Percentiles rank a stretch among this genome's conserved stretches.
Conservation (phyloP, 2,888 invertebrate species). For the Pristionchus exspectatus region DNA sequence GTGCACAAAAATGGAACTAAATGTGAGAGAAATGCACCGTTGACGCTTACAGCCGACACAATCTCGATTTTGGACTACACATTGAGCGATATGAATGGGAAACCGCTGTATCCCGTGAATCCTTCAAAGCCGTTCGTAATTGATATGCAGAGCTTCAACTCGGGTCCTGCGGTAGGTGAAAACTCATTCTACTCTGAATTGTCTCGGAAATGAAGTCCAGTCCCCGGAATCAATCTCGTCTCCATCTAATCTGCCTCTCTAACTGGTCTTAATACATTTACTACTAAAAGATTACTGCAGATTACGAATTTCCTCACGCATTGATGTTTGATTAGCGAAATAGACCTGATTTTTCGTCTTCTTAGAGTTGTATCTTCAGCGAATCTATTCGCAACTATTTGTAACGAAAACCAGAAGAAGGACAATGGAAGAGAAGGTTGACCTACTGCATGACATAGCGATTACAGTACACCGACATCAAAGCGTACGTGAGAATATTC, state of each 20-base stretch:
- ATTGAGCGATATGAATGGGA: slow-evolving; percentile 65
- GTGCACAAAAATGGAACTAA: too few species aligned
- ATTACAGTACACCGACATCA: slow-evolving; percentile 68
- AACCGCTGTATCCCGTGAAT: slow-evolving; percentile 72
- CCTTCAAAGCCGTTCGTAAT: slow-evolving; percentile 68
- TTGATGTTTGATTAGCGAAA: too few species aligned
- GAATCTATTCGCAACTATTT: too few species aligned
- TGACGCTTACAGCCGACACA: slow-evolving; percentile 53
- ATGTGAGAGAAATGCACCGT: too few species aligned
- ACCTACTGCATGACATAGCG: background rate
- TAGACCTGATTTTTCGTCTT: too few species aligned
- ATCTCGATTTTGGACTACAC: slow-evolving; percentile 64
- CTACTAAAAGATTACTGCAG: too few species aligned
- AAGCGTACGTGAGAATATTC: slow-evolving; percentile 69
- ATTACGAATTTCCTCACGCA: too few species aligned
- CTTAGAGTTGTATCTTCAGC: too few species aligned
- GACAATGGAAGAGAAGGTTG: background rate
- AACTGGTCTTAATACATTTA: too few species aligned
- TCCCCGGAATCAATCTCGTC: background rate
- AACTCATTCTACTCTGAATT: too few species aligned
- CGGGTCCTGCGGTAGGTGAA: slow-evolving; percentile 64
- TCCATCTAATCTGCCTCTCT: background rate
- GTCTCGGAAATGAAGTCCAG: background rate
- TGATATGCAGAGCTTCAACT: slow-evolving; percentile 71
- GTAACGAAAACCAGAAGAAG: background rate